Base-by-base conservation (phyloP, 2,888 invertebrate genomes). In the Caenorhabditis sinica region DNA sequence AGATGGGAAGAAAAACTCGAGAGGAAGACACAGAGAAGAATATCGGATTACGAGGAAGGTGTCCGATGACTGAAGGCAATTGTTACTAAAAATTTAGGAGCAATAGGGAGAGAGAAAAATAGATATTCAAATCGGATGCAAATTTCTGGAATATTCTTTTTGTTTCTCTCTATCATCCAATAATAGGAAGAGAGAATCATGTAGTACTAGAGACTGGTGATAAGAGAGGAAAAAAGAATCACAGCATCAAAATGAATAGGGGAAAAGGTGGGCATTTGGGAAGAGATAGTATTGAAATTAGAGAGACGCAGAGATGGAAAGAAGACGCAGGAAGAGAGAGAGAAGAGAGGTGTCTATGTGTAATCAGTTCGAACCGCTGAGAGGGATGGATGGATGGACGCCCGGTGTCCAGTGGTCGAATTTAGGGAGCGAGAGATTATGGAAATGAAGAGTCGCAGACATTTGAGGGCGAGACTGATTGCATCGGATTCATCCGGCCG, bases 331-430 rank as follows among this genome's bases (percentile, higher is more conserved):
- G 45, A 36, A 69, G 33, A 20, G 33, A 66, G 58, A 33, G 33
- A 20, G 33, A 66, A 49, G 23, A n/a, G 43, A 60, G 30, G 45
- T n/a, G 28, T 28, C 63, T 25, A 15, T 76, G 76, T 76, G 76
- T 76, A 76, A 76, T 76, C 76, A 76, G 76, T 76, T 76, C 76
- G 76, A 68, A 69, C 68, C 49, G 68, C 68, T 65, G 65, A 25
- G 51, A n/a, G 56, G 56, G 23, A n/a, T 49, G 49, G 20, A n/a
- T 49, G 25, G 56, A 25, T 69, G 56, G 69, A 40, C 69, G 56
- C 69, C 40, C 40, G 43, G 28, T 60, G 76, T 15, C 76, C 75
- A 76, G 40, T 65, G 66, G 75, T 69, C 36, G 66, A 56, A 66
- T 33, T 43, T 25, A n/a, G 9, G 23, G 28, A 40, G 8, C 40